Base-by-base conservation (phyloP, 1,140 invertebrate species). In the Stratiolaelaps scimitus region DNA sequence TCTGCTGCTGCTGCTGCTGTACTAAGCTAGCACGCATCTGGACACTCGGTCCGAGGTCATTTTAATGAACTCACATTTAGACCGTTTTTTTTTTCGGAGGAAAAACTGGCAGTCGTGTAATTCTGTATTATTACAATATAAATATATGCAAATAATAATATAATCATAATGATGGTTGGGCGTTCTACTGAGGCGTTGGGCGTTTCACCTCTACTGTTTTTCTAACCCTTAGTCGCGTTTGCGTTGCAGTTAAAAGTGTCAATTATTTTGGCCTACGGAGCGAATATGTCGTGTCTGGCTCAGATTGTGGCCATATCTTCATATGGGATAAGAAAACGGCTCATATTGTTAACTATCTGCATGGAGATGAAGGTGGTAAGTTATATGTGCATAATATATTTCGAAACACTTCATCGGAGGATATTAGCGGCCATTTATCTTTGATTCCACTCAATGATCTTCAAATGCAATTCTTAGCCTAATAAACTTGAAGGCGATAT, bases 301-400 rank as follows among this genome's bases (percentile, higher is more conserved):
- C 90, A 26, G 92, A 97, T 75, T 95, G 91, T 78, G 86, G 88
- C n/a, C 83, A 94, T 76, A 84, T 97, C 19, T 96, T 86, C 74
- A 83, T 95, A 44, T 98, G 92, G 92, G 89, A 96, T 69, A 89
- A 87, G 74, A 80, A 88, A 68, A 85, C 84, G 0, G 87, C 92
- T 76, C 80, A 86, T 7, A 87, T 96, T 68, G 86, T 94, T 20
- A 89, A 90, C 73, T 92, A 83, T 78, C 82, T 92, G 78, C 76
- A 82, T 69, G 92, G 84, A 13, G 91, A 95, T 78, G 81, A 84
- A 69, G 82, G 83, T 70, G 90, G 91, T 68, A 85, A 92, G 73
- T 91, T 93, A 78, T 81, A n/a, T n/a, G n/a, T n/a, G n/a, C n/a
- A n/a, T n/a, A n/a, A n/a, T n/a, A 83, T 80, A 71, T 26, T 66